Evolutionary conservation across 2,113 vertebrate species (phyloP), one percentile per base, ranked within the genome.

Genomic region (Microcebus griseorufus): DNA sequence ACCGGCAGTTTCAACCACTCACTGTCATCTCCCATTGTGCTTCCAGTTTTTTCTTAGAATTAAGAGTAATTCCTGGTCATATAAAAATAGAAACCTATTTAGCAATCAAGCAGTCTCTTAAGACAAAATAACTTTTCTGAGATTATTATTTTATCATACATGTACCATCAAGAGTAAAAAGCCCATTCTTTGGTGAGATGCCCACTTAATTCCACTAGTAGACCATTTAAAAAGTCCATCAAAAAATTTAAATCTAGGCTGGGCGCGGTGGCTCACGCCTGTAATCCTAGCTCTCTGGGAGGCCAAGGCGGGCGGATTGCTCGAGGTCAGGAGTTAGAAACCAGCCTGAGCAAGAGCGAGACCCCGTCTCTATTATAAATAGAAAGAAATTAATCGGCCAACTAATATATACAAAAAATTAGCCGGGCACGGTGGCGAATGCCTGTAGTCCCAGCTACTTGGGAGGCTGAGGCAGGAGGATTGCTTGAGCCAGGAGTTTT

Each of bases 1-100:
- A 99, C 97, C 58, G 99, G 99, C 98, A 99, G 98, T 98, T 99
- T 99, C 98, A 99, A 99, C 99, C 99, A 99, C 97, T 99, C 99
- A 78, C 99, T 99, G 97, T 99, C 99, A 85, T 99, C 99, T 98
- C 99, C 99, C 99, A 99, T 99, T 98, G 97, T 99, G 98, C 97
- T 95, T 98, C 95, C 98, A 96, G 91, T 65, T 97, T 98, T 94
- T 95, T 78, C 92, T 73, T 97, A 48, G 17, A 97, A 95, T 96
- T 94, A 97, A 96, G 72, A 96, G 86, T 81, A 97, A 95, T 94
- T 97, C 96, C 98, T 98, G 94, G 37, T 53, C 82, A 98, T n/a
- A 93, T 20, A 86, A 96, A 98, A 8, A 95, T 32, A 9, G 9
- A 72, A 4, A 96, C 34, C 29, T 72, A 86, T 79, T 97, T 78